A percentile compares a stretch with the other conserved stretches of the same genome.
Evolutionary conservation across 2,888 invertebrate genomes (phyloP).

Genomic region (Sinotaia quadrata): DNA sequence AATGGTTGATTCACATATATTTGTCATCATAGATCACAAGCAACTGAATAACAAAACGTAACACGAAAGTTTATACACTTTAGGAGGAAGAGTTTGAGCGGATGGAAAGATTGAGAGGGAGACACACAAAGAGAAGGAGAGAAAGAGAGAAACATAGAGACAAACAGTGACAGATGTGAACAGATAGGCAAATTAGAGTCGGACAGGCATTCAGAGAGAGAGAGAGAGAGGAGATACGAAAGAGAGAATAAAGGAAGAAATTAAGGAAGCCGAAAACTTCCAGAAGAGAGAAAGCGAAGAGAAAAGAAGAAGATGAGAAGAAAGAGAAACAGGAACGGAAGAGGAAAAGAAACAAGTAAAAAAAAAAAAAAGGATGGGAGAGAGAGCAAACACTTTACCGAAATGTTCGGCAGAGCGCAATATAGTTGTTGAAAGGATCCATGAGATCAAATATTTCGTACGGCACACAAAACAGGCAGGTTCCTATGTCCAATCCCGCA

Average conservation of each 20-base stretch:
- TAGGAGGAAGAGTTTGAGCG: background rate
- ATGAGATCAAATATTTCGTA: slow-evolving; percentile 24
- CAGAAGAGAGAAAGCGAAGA: background rate
- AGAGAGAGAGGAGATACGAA: slow-evolving; percentile 4
- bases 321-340: background rate
- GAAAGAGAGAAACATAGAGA: background rate
- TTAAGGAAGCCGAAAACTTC: background rate
- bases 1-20: no score
- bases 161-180: background rate
- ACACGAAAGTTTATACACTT: no score
- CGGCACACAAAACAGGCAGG: slow-evolving; percentile 13
- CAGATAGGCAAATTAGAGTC: background rate
- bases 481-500: slow-evolving; percentile 19
- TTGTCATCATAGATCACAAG: no score
- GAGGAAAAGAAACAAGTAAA: background rate
- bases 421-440: slow-evolving; percentile 18
- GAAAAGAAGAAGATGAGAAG: background rate
- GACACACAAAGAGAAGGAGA: background rate
- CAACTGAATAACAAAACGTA: no score
- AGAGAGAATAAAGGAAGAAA: background rate
- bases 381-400: slow-evolving; percentile 6
- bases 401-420: slow-evolving; percentile 3
- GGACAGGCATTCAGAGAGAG: background rate
- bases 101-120: background rate
- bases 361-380: background rate